Conservation (phyloP, 1,140 invertebrate species). For the Laodelphax striatellus region DNA sequence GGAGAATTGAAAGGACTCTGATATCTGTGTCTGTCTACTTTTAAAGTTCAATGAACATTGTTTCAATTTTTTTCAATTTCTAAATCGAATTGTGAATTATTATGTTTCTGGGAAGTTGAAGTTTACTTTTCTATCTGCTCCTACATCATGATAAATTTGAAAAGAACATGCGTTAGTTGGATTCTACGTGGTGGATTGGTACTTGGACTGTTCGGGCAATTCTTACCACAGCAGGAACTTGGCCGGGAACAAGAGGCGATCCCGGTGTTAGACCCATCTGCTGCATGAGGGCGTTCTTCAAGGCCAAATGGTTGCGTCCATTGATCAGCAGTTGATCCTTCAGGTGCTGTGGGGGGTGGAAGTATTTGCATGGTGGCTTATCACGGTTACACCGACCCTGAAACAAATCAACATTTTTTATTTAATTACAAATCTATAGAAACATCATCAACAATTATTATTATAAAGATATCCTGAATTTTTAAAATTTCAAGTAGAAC, state of each 20-base stretch:
- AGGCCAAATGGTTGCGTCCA: slow-evolving; percentile 95
- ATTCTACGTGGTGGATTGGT: not conserved
- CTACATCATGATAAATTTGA: not conserved
- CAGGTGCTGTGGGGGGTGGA: slow-evolving; percentile 98
- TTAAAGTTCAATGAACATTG: too few relatives aligned
- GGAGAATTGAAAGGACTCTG: too few relatives aligned
- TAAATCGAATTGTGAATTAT: too few relatives aligned
- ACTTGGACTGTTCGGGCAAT: not conserved
- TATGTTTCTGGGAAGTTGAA: not conserved
- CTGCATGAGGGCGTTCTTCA: slow-evolving; percentile 94
- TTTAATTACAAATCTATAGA: too few relatives aligned
- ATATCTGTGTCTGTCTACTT: too few relatives aligned
- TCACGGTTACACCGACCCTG: slow-evolving; percentile 99
- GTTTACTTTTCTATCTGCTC: not conserved
- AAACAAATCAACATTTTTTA: slow-evolving; percentile 34
- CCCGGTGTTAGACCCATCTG: slow-evolving; percentile 85
- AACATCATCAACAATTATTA: too few relatives aligned
- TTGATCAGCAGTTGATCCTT: slow-evolving; percentile 99
- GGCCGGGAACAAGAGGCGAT: slow-evolving; percentile 76
- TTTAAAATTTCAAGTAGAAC: too few relatives aligned
- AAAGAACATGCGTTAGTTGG: not conserved
- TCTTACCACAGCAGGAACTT: slow-evolving; percentile 82
- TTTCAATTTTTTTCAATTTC: too few relatives aligned
- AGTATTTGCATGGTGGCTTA: slow-evolving; percentile 99
- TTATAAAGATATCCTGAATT: too few relatives aligned